Percentiles rank a stretch among this genome's conserved stretches.
Evolutionary conservation across 2,797 vertebrate genomes (phyloP).

Genomic region (Australoheros facetus): DNA sequence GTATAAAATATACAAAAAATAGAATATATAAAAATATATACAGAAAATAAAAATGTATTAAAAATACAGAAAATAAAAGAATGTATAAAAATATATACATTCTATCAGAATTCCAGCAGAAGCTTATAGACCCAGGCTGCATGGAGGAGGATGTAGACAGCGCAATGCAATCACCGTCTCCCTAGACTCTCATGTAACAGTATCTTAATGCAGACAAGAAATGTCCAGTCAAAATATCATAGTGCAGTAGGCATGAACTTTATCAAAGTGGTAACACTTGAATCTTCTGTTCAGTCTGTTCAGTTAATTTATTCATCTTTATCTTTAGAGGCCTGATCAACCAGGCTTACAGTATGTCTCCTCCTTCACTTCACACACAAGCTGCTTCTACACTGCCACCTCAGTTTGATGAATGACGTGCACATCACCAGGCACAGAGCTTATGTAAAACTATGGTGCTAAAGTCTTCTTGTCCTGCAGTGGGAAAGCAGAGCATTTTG

Average conservation of each 20-base stretch:
- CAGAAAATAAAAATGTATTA: too few species aligned
- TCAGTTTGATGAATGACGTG: conserved; percentile 33
- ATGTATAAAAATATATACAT: too few species aligned
- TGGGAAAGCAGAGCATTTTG: conserved; percentile 21
- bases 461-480: not conserved
- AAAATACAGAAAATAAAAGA: too few species aligned
- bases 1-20: too few species aligned
- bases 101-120: not conserved
- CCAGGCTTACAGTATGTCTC: not conserved
- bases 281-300: not conserved
- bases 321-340: not conserved
- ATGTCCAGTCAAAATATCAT: conserved; percentile 2
- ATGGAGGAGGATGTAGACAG: not conserved
- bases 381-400: conserved; percentile 4
- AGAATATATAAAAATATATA: too few species aligned
- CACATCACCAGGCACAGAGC: conserved; percentile 1
- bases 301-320: not conserved
- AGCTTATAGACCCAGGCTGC: not conserved
- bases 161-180: conserved; percentile 3
- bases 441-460: not conserved
- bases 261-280: conserved; percentile 1
- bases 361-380: not conserved
- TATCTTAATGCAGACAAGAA: not conserved
- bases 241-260: not conserved
- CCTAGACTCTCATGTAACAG: not conserved